Percentiles rank a stretch among this genome's conserved stretches.
Evolutionary conservation across 2,113 vertebrate genomes (phyloP).

Genomic region (Campylorhamphus procurvoides): DNA sequence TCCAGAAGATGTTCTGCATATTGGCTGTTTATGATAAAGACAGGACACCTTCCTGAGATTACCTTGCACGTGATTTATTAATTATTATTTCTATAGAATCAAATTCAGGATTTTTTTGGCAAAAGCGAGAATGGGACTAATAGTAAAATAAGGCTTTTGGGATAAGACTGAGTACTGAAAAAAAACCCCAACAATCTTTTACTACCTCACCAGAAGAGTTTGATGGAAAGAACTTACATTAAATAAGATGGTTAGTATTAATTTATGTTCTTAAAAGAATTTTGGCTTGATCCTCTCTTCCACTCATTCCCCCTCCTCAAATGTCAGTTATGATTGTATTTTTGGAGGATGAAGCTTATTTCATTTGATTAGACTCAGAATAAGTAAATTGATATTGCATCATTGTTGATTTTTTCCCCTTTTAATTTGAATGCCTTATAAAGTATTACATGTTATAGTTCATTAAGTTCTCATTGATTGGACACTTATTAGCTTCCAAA

Average conservation of each 20-base stretch:
- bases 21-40: not conserved
- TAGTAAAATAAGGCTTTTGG: not conserved
- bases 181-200: not conserved
- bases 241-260: not conserved
- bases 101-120: not conserved
- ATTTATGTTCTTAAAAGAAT: not conserved
- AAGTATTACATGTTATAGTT: slow-evolving; percentile 44
- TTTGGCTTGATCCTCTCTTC: not conserved
- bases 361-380: not conserved
- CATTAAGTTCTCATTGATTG: slow-evolving; percentile 30
- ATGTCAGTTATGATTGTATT: not conserved
- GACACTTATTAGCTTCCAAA: slow-evolving; percentile 36
- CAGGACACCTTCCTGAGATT: not conserved
- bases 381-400: not conserved
- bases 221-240: not conserved
- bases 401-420: not conserved
- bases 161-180: not conserved
- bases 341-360: not conserved
- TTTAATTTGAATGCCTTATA: slow-evolving; percentile 28
- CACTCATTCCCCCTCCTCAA: not conserved
- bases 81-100: not conserved
- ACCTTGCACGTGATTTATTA: not conserved
- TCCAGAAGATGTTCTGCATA: not conserved
- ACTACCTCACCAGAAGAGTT: not conserved
- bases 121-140: not conserved